Conservation (phyloP, 2,113 vertebrate genomes). For the Callipepla californica region DNA sequence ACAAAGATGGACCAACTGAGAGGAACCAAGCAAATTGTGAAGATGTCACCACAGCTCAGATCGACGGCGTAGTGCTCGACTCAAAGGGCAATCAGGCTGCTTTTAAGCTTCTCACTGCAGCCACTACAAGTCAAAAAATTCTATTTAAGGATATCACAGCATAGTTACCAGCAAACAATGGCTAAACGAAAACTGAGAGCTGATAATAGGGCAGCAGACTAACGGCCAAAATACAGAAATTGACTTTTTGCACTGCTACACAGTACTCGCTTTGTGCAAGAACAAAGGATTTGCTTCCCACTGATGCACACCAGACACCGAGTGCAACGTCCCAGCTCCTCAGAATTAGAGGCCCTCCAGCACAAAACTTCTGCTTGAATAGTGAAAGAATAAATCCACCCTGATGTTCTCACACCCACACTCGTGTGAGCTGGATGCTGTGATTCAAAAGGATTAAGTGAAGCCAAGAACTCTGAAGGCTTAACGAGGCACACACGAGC, state of each 20-base stretch:
- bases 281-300: background rate
- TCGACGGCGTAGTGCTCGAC: background rate
- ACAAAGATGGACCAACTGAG: background rate
- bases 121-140: background rate
- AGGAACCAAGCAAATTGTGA: background rate
- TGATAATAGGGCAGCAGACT: background rate
- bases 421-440: background rate
- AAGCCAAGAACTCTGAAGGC: background rate
- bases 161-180: background rate
- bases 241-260: background rate
- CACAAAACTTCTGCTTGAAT: background rate
- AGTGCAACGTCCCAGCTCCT: background rate
- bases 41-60: background rate
- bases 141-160: background rate
- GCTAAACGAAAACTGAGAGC: background rate
- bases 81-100: background rate
- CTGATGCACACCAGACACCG: background rate
- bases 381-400: background rate
- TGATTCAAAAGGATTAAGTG: background rate
- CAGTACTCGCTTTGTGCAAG: background rate
- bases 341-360: accelerated
- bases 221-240: background rate
- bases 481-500: background rate
- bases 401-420: background rate
- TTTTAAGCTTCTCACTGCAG: background rate